phyloP scores from a whole-genome alignment of 2,113 vertebrate species.

The Notothenia rossii region DNA sequence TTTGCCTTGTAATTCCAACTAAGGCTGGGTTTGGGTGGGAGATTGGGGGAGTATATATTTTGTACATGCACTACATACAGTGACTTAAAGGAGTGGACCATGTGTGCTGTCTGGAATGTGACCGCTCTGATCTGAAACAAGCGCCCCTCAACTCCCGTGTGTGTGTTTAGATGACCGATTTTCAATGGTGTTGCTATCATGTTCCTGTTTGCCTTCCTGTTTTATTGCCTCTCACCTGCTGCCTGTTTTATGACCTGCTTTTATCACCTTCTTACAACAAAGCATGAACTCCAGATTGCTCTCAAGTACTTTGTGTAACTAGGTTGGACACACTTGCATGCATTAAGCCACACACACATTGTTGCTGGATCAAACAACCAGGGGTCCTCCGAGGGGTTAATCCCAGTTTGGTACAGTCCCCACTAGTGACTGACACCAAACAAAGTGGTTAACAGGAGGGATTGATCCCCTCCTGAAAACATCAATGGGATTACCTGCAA shows the following conservation, averaged over 20 bases:
- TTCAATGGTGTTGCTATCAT: neutral
- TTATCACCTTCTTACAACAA: slow-evolving; percentile 39
- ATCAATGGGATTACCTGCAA: slow-evolving; percentile 63
- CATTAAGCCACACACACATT: neutral
- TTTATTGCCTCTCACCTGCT: slow-evolving; percentile 37
- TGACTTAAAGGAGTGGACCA: slow-evolving; percentile 27
- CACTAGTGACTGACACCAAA: slow-evolving; percentile 49
- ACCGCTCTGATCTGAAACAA: slow-evolving; percentile 32
- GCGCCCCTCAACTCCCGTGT: slow-evolving; percentile 25
- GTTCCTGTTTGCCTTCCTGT: slow-evolving; percentile 33
- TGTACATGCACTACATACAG: slow-evolving; percentile 3
- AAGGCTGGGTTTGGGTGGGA: neutral
- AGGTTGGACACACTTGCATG: neutral
- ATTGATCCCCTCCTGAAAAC: slow-evolving; percentile 50
- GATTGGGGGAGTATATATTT: slow-evolving; percentile 10
- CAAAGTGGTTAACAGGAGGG: slow-evolving; percentile 15
- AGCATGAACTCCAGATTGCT: slow-evolving; percentile 13
- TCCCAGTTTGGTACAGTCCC: slow-evolving; percentile 52
- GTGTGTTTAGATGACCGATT: slow-evolving; percentile 28
- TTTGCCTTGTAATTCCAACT: slow-evolving; percentile 7
- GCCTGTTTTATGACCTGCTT: slow-evolving; percentile 15
- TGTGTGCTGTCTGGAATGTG: slow-evolving; percentile 46
- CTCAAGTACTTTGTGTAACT: neutral
- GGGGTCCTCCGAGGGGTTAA: slow-evolving; percentile 48
- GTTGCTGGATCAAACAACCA: slow-evolving; percentile 43